Percentiles rank a stretch among this genome's conserved stretches.
Conservation (phyloP, 2,888 invertebrate genomes). For the Liopterus haemorrhoidalis region DNA sequence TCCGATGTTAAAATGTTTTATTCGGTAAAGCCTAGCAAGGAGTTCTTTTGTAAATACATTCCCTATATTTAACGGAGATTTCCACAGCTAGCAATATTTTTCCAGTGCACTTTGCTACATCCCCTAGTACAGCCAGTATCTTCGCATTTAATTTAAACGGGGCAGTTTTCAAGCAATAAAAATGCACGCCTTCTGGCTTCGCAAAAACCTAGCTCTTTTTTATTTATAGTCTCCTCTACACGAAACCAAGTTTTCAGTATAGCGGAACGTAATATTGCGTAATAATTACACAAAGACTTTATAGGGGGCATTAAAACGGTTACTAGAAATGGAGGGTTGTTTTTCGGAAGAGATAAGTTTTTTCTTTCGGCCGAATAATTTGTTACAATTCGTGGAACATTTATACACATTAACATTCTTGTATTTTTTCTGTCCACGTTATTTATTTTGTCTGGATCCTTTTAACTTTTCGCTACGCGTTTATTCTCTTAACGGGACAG, state of each 20-base stretch:
- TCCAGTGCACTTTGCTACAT: not conserved
- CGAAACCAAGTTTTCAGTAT: slow-evolving; percentile 25
- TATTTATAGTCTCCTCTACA: slow-evolving; percentile 42
- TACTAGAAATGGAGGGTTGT: slow-evolving; percentile 1
- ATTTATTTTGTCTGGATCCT: slow-evolving; percentile 46
- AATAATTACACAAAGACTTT: not conserved
- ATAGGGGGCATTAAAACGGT: slow-evolving; percentile 5
- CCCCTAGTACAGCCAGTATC: slow-evolving; percentile 34
- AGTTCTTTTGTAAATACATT: not conserved
- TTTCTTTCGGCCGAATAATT: slow-evolving; percentile 44
- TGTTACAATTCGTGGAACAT: slow-evolving; percentile 46
- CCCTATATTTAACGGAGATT: not conserved
- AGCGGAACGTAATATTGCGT: slow-evolving; percentile 24
- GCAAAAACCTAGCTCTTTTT: slow-evolving; percentile 44
- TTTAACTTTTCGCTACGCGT: slow-evolving; percentile 37
- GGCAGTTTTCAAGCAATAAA: slow-evolving; percentile 48
- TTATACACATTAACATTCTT: slow-evolving; percentile 45
- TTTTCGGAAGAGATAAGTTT: slow-evolving; percentile 41
- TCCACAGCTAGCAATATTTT: not conserved
- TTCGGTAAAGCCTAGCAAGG: not conserved
- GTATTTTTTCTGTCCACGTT: slow-evolving; percentile 39
- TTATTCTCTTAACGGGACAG: slow-evolving; percentile 13
- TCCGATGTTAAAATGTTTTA: not conserved
- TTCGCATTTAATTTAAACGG: slow-evolving; percentile 48
- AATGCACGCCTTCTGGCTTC: slow-evolving; percentile 49